These are phyloP conservation scores for Sinocyclocheilus maitianheensis DNA, from an alignment of 2,113 vertebrate genomes.

Conservation along the genomic window DNA sequence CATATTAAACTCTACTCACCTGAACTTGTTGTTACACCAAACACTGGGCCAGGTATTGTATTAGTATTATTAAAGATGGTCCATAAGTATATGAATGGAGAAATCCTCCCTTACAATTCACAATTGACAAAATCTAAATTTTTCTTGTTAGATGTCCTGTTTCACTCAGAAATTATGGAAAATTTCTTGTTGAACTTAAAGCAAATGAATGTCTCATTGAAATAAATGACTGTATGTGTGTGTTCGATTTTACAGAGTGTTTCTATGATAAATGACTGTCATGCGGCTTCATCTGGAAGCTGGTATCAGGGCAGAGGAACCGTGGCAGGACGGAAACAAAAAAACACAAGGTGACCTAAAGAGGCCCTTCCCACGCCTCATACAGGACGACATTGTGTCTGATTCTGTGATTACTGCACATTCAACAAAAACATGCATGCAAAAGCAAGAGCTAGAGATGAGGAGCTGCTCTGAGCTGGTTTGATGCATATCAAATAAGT, in stretches of 20 bases:
- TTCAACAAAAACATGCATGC: background rate
- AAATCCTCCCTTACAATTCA: too few relatives aligned
- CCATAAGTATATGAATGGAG: too few relatives aligned
- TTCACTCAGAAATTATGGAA: background rate
- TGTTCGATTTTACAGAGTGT: conserved; percentile 42
- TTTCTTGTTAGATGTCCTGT: background rate
- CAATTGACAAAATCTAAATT: background rate
- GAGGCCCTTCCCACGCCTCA: conserved; percentile 47
- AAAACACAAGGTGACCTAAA: conserved; percentile 50
- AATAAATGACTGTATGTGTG: conserved; percentile 9
- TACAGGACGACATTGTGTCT: conserved; percentile 19
- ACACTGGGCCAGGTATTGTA: too few relatives aligned
- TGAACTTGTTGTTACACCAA: too few relatives aligned
- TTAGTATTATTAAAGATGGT: too few relatives aligned
- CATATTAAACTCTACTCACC: too few relatives aligned
- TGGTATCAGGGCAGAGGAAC: conserved; percentile 51
- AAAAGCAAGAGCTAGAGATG: background rate
- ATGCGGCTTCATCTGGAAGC: conserved; percentile 62
- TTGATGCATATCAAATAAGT: background rate
- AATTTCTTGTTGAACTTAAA: background rate
- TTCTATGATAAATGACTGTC: conserved; percentile 61
- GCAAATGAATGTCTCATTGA: background rate
- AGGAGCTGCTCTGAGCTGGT: background rate
- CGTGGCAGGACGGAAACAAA: conserved; percentile 18
- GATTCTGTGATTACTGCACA: too few relatives aligned